Conservation (phyloP, 2,888 invertebrate genomes). For the Trilocha varians region DNA sequence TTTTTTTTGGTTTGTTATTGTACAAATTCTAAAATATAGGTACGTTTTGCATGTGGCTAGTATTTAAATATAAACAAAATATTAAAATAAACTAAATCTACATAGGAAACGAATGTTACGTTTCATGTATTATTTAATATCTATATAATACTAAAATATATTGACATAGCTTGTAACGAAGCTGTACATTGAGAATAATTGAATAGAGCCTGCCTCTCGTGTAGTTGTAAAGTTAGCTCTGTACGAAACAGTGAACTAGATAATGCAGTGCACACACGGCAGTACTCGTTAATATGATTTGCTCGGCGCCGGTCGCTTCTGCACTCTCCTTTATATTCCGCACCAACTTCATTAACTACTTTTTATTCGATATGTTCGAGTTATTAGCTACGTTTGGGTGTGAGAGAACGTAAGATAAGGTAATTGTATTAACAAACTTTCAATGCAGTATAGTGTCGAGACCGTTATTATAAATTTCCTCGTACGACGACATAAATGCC, state of each 20-base stretch:
- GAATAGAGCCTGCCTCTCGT: slow-evolving; percentile 12
- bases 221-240: slow-evolving; percentile 28
- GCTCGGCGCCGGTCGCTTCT: slow-evolving; percentile 15
- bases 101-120: no score
- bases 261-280: slow-evolving; percentile 13
- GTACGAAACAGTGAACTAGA: slow-evolving; percentile 28
- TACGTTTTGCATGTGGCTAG: no score
- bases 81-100: no score
- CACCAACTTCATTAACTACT: slow-evolving; percentile 51
- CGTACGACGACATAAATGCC: slow-evolving; percentile 57
- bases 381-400: background rate
- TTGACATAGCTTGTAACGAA: no score
- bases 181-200: background rate
- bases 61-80: no score
- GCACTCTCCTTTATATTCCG: slow-evolving; percentile 32
- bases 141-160: no score
- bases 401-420: background rate
- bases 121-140: no score
- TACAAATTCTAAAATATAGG: no score
- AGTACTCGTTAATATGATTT: slow-evolving; percentile 55
- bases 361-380: slow-evolving; percentile 5
- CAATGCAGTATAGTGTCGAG: background rate
- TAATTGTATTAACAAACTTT: background rate
- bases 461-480: slow-evolving; percentile 21
- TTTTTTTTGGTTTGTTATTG: no score